A percentile compares a stretch with the other conserved stretches of the same genome.
These are phyloP conservation scores for Ursus arctos DNA, from an alignment of 2,113 vertebrate species.

Conservation along the genomic window DNA sequence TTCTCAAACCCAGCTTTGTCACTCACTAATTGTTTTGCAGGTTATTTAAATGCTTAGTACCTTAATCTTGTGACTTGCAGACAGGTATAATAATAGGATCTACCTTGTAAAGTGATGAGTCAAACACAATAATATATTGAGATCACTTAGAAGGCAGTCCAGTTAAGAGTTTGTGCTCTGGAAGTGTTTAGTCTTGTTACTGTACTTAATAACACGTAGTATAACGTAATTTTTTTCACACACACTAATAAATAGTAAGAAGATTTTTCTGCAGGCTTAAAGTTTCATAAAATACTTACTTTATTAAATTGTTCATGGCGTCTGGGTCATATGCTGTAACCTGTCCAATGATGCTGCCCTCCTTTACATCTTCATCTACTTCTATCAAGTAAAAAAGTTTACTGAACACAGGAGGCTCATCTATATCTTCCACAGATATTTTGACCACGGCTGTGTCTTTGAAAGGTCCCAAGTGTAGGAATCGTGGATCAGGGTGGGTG, in stretches of 20 bases:
- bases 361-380: slow-evolving; percentile 95
- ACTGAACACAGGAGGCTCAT: slow-evolving; percentile 96
- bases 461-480: slow-evolving; percentile 94
- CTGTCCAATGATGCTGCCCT: slow-evolving; percentile 94
- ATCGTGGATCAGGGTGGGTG: slow-evolving; percentile 93
- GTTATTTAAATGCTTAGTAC: background rate
- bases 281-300: slow-evolving; percentile 88
- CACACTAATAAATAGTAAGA: background rate
- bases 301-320: slow-evolving; percentile 91
- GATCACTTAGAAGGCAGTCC: background rate
- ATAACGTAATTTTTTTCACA: background rate
- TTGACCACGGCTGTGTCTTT: slow-evolving; percentile 95
- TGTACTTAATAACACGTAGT: background rate
- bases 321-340: slow-evolving; percentile 96
- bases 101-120: background rate
- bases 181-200: background rate
- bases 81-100: background rate
- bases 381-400: slow-evolving; percentile 95
- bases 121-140: background rate
- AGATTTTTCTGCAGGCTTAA: background rate
- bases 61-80: background rate
- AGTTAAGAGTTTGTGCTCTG: background rate
- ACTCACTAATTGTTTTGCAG: background rate
- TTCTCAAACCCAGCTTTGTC: background rate
- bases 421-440: slow-evolving; percentile 94